Evolutionary conservation across 2,888 invertebrate genomes (phyloP), one percentile per base, ranked within the genome.

Genomic region (Drosophila phalerata): DNA sequence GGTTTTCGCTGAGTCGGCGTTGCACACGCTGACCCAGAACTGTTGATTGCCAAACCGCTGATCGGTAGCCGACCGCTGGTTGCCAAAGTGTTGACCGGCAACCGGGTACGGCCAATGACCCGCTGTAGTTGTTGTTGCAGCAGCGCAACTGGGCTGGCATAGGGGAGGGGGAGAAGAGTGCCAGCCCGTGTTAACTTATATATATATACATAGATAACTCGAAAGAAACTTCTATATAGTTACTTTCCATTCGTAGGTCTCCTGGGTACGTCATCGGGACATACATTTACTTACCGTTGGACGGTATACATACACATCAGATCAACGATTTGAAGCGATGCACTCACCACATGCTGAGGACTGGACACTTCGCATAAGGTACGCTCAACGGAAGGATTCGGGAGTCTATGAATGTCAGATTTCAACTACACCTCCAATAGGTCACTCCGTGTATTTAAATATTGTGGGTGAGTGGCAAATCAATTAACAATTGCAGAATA

Each of bases 351-450:
- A 97, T 90, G 96, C 96, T 58, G 97, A 97, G 92, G 97, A 97
- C 92, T 97, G 97, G 97, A 96, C 96, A 55, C 93, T 97, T 66
- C 95, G 96, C 89, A 96, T 96, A 91, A 94, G 95, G 70, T 96
- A 96, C 92, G 95, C 96, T 8, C 96, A 96, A 91, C 94, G 94
- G 70, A 95, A 95, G 88, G 96, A 96, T 91, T 94, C 95, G 2
- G 96, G 96, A 40, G 94, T 96, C 88, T 97, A 97, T 93, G 97
- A 97, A 94, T 97, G 97, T 92, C 97, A 97, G 94, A 97, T 97
- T 92, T 97, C 97, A 82, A 97, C 97, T 56, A 97, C 97, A 73
- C 97, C 97, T 55, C 97, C 97, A 66, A 95, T 97, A 53, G 97
- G 97, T 43, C 96, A 97, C 92, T 95, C 96, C 25, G 95, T 97